Percentiles rank a stretch among this genome's conserved stretches.
Evolutionary conservation across 2,888 invertebrate species (phyloP).

Genomic region (Lasioglossum figueresi): DNA sequence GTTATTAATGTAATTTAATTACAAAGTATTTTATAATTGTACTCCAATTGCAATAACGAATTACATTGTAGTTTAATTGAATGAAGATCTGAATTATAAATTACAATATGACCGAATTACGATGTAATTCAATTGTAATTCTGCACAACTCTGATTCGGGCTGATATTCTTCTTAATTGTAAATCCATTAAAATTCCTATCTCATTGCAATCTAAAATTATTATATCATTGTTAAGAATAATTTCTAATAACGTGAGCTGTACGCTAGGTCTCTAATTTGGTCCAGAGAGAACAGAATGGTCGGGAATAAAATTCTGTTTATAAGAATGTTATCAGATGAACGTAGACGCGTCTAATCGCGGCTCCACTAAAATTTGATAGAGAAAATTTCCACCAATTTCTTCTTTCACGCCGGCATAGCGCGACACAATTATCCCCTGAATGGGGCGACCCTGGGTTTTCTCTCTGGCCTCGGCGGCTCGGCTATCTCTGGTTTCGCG

Average conservation of each 20-base stretch:
- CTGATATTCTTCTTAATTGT: background rate
- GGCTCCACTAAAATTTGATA: constrained; percentile 5
- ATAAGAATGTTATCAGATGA: background rate
- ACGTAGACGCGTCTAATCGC: background rate
- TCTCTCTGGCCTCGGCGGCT: background rate
- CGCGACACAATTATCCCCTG: constrained; percentile 31
- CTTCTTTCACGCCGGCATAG: background rate
- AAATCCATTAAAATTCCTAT: background rate
- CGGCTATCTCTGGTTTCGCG: constrained; percentile 19
- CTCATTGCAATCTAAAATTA: too few species aligned
- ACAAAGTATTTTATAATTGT: too few species aligned
- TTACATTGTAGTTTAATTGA: too few species aligned
- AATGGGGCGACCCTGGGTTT: constrained; percentile 4
- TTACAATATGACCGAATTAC: too few species aligned
- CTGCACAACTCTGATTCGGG: too few species aligned
- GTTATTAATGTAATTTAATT: too few species aligned
- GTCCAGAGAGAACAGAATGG: background rate
- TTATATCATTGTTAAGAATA: background rate
- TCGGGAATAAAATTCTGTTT: background rate
- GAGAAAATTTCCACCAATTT: constrained; percentile 1
- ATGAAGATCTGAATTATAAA: too few species aligned
- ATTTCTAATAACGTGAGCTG: background rate
- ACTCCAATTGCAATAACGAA: too few species aligned
- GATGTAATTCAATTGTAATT: too few species aligned
- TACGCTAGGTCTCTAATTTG: background rate